Evolutionary conservation across 2,888 invertebrate genomes (phyloP), one percentile per base, ranked within the genome.

Genomic region (Cetonia aurata): DNA sequence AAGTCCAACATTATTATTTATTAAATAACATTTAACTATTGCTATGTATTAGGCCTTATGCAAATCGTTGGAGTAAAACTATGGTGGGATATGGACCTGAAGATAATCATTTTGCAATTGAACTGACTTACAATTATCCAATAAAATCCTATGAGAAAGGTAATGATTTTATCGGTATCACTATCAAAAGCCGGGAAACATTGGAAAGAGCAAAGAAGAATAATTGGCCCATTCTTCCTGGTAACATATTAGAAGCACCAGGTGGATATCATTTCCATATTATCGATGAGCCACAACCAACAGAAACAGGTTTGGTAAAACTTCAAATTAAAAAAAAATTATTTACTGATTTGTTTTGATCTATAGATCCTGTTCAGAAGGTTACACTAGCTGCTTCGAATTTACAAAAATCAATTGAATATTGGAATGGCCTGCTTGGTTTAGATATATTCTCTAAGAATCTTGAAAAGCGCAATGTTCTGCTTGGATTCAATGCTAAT

Each of bases 31-130:
- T 4, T 59, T 48, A 65, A 59, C n/a, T 69, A 55, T 65, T 56
- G 12, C 62, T 55, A 67, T 37, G 67, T 85, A 86, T 41, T 81
- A 97, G 98, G n/a, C 98, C 98, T 0, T 99, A 98, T 80, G 96
- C 95, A 79, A 97, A 96, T 79, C 92, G 95, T 77, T 99, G 99
- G 99, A 98, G 98, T 82, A 99, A 99, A 86, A 98, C 99, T 0
- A 99, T 99, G 99, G 90, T 99, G 55, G 99, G 99, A 0, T 99
- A 98, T 85, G 99, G 99, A 0, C 92, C 95, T 0, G 99, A 99
- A 86, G 94, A 96, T 78, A 88, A 90, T 66, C 95, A 99, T 85
- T 99, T 99, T 86, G 99, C 96, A 0, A 88, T 98, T 19, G 99
- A 99, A 83, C 87, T 99, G 53, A 99, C 99, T 10, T 99, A 99